A percentile compares a stretch with the other conserved stretches of the same genome.
Evolutionary conservation across 2,888 invertebrate genomes (phyloP).

Genomic region (Agrotis ipsilon): DNA sequence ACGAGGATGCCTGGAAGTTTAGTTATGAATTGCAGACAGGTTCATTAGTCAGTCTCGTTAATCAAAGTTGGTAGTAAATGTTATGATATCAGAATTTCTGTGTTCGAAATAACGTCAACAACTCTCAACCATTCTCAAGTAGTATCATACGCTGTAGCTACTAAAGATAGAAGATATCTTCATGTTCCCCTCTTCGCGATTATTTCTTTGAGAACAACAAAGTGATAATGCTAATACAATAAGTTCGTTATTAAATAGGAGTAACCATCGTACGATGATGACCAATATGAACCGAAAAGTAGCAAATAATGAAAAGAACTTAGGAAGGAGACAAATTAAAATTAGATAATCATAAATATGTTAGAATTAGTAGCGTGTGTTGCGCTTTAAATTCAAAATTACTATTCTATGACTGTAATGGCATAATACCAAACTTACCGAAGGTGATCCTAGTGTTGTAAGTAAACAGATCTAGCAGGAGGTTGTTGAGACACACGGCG

Average conservation of each 20-base stretch:
- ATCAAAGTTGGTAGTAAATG: background rate
- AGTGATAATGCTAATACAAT: too few relatives aligned
- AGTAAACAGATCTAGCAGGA: constrained; percentile 95
- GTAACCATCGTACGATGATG: background rate
- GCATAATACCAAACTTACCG: constrained; percentile 88
- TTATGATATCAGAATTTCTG: too few relatives aligned
- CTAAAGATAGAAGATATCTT: too few relatives aligned
- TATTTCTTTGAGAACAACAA: too few relatives aligned
- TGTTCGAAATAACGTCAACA: background rate
- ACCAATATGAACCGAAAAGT: constrained; percentile 2
- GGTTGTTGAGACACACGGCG: constrained; percentile 96
- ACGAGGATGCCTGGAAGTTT: constrained; percentile 93
- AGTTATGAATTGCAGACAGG: background rate
- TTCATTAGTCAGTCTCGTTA: background rate
- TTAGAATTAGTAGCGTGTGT: background rate
- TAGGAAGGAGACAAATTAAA: background rate
- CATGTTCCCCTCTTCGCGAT: too few relatives aligned
- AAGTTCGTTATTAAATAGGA: too few relatives aligned
- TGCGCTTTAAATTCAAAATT: background rate
- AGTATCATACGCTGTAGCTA: too few relatives aligned
- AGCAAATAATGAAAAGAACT: background rate
- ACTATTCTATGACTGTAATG: background rate
- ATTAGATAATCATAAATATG: background rate
- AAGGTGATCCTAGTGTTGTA: constrained; percentile 96
- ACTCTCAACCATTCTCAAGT: background rate